These are phyloP conservation scores for Tympanuchus pallidicinctus DNA, from an alignment of 2,113 vertebrate species.

Conservation along the genomic window DNA sequence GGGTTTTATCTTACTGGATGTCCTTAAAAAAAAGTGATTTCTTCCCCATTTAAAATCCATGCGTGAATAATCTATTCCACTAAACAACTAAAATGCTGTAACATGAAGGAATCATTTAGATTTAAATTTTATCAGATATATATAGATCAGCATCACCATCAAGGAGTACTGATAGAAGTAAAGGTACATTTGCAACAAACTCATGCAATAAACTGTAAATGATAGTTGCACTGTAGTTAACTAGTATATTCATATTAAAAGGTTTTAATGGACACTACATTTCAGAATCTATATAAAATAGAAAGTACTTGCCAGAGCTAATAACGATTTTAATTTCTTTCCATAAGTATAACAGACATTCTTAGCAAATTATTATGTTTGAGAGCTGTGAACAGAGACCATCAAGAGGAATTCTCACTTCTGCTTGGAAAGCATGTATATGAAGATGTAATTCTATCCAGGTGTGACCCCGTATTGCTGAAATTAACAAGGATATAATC, in stretches of 20 bases:
- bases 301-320: slow-evolving; percentile 30
- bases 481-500: slow-evolving; percentile 8
- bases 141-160: not conserved
- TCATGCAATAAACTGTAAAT: slow-evolving; percentile 5
- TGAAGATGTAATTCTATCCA: slow-evolving; percentile 17
- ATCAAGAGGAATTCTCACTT: not conserved
- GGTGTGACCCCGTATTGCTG: not conserved
- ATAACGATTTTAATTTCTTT: slow-evolving; percentile 50
- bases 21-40: not conserved
- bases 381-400: slow-evolving; percentile 14
- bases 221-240: not conserved
- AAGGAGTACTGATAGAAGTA: not conserved
- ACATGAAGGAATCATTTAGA: slow-evolving; percentile 16
- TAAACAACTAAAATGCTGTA: slow-evolving; percentile 8
- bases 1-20: not conserved
- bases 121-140: slow-evolving; percentile 26
- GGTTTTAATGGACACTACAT: not conserved
- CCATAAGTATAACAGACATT: slow-evolving; percentile 8
- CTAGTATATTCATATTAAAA: slow-evolving; percentile 22
- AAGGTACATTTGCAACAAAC: not conserved
- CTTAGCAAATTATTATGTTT: slow-evolving; percentile 44
- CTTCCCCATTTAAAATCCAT: slow-evolving; percentile 5
- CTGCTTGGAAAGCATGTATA: not conserved
- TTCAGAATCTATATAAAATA: slow-evolving; percentile 29
- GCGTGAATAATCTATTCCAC: slow-evolving; percentile 24